A percentile compares a stretch with the other conserved stretches of the same genome.
phyloP scores from a whole-genome alignment of 2,113 vertebrate genomes.

The Sterrhoptilus dennistouni region DNA sequence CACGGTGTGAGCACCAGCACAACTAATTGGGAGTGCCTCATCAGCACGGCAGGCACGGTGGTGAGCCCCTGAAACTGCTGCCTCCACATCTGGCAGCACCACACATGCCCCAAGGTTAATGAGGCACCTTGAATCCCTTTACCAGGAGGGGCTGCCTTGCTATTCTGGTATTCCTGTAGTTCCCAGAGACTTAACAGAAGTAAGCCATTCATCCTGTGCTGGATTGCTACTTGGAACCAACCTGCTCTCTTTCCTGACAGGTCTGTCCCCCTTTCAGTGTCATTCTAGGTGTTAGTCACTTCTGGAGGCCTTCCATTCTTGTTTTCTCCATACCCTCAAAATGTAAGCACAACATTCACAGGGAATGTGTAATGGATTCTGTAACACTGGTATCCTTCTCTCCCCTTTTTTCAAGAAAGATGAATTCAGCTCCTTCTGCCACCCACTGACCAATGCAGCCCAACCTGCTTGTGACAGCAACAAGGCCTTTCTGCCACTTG shows the following conservation, averaged over 20 bases:
- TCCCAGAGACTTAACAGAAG: not conserved
- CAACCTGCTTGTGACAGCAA: not conserved
- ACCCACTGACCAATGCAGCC: not conserved
- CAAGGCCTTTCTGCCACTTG: not conserved
- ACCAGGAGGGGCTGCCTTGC: not conserved
- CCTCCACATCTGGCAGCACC: not conserved
- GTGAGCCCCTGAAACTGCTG: not conserved
- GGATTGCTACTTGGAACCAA: not conserved
- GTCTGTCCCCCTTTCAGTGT: not conserved
- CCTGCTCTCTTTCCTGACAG: not conserved
- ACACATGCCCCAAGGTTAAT: not conserved
- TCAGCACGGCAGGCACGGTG: not conserved
- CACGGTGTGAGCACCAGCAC: fast-evolving
- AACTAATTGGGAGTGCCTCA: not conserved
- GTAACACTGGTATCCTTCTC: not conserved
- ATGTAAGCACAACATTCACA: fast-evolving
- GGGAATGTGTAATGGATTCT: not conserved
- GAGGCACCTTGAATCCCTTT: not conserved
- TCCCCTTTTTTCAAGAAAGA: not conserved
- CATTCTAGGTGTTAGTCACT: not conserved
- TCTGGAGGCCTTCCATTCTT: not conserved
- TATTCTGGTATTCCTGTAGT: not conserved
- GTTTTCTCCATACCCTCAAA: not conserved
- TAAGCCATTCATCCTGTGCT: not conserved
- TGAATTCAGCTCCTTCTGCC: not conserved